Evolutionary conservation across 1,140 invertebrate genomes (phyloP).

Genomic region (Apis florea): DNA sequence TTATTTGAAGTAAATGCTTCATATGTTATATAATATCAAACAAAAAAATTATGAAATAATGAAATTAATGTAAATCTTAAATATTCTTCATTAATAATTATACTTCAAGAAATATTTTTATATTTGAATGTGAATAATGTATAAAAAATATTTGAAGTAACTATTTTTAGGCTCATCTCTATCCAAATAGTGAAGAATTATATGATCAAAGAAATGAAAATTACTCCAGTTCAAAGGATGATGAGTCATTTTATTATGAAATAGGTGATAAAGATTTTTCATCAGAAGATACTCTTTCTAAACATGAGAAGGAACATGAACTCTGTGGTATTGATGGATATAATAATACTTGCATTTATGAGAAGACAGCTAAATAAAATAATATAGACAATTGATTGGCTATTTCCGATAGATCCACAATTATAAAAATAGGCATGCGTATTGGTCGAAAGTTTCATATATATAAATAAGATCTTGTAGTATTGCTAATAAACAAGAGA

Average conservation of each 20-base stretch:
- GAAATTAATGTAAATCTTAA: constrained; percentile 8
- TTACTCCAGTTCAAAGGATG: constrained; percentile 59
- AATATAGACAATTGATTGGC: too few species aligned
- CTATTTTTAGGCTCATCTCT: constrained; percentile 71
- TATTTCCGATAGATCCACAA: too few species aligned
- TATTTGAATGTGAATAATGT: constrained; percentile 7
- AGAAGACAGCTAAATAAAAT: too few species aligned
- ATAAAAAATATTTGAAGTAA: constrained; percentile 48
- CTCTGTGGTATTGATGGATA: constrained; percentile 91
- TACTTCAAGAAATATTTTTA: constrained; percentile 54
- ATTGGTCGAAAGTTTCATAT: too few species aligned
- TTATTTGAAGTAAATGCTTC: constrained; percentile 14
- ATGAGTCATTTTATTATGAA: constrained; percentile 83
- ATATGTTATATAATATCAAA: constrained; percentile 12
- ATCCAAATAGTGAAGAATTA: constrained; percentile 61
- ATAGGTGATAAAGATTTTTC: constrained; percentile 88
- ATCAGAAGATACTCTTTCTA: constrained; percentile 81
- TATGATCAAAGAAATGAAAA: constrained; percentile 65
- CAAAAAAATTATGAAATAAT: constrained; percentile 4
- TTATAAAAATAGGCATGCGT: too few species aligned
- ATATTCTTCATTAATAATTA: constrained; percentile 3
- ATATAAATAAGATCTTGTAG: too few species aligned
- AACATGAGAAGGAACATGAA: constrained; percentile 86
- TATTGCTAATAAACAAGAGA: too few species aligned
- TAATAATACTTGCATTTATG: background rate